These are phyloP conservation scores for Rhagophthalmus giganteus DNA, from an alignment of 2,888 invertebrate genomes.

Conservation along the genomic window DNA sequence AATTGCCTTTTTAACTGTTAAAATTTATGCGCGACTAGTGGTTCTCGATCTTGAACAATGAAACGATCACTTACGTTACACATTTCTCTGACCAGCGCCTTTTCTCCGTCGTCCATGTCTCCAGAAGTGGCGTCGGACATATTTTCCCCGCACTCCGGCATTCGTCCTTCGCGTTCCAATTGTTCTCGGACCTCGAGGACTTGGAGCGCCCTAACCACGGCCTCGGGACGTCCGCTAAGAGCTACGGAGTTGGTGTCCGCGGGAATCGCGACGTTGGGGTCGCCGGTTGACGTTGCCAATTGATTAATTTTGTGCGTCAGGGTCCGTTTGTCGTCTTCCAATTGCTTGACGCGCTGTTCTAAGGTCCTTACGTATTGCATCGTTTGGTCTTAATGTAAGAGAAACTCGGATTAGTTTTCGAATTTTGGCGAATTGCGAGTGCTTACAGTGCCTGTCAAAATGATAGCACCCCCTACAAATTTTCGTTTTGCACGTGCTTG, in stretches of 20 bases:
- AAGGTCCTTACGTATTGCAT: conserved; percentile 89
- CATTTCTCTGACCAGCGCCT: conserved; percentile 92
- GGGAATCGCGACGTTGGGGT: conserved; percentile 48
- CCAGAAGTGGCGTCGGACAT: conserved; percentile 54
- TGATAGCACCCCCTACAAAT: too few relatives aligned
- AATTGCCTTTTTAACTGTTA: too few relatives aligned
- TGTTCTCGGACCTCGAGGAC: conserved; percentile 89
- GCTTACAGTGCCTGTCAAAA: too few relatives aligned
- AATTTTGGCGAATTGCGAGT: too few relatives aligned
- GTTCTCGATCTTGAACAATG: too few relatives aligned
- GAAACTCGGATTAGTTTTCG: too few relatives aligned
- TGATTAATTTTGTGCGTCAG: conserved; percentile 59
- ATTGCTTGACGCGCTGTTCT: conserved; percentile 81
- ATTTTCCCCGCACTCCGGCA: conserved; percentile 42
- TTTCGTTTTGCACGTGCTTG: too few relatives aligned
- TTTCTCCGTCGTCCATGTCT: conserved; percentile 84
- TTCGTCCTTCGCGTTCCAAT: conserved; percentile 69
- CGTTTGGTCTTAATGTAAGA: conserved; percentile 87
- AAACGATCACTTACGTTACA: conserved; percentile 87
- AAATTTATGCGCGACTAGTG: too few relatives aligned
- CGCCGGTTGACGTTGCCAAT: conserved; percentile 55
- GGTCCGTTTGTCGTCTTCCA: conserved; percentile 78
- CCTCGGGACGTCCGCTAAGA: conserved; percentile 80
- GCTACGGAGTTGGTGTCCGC: conserved; percentile 49
- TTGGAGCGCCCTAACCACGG: conserved; percentile 89